Base-by-base conservation (phyloP, 2,113 vertebrate genomes). In the Lepisosteus osseus region DNA sequence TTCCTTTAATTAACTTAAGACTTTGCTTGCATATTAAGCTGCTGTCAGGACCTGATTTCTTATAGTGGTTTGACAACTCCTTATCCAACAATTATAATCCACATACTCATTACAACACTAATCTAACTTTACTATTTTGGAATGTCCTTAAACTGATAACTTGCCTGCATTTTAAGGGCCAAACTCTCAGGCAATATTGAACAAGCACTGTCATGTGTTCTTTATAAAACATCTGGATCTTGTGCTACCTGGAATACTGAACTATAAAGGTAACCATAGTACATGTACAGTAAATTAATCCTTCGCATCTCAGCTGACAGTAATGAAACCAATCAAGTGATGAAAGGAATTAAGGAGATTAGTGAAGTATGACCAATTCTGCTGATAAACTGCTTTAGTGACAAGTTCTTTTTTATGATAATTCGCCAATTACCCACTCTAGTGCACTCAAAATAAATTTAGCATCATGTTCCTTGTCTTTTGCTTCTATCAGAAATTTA, bases 301-400 rank as follows among this genome's bases (percentile, higher is more conserved):
- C 45, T 8, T n/a, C 47, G 15, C 44, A 17, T 40, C 45, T 5
- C 5, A 51, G 47, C 47, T 55, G 66, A 40, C 17, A 6, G 47
- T n/a, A 8, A 54, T 17, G 51, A 5, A 55, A 17, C 47, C 67
- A 47, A 68, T 68, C 67, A 68, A 56, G 47, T 68, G 54, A 54
- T 68, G 67, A 68, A 68, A 68, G 47, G 47, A 51, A 51, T 51
- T 51, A 51, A 51, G 47, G 5, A 51, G 47, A 56, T 15, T 54
- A 41, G n/a, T 42, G 67, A n/a, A 68, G 6, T 8, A 51, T 68
- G 67, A 41, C 67, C 7, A n/a, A 13, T 14, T 13, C 13, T 4
- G 17, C n/a, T 54, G 13, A 29, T 15, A 68, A 13, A 45, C 54
- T 29, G 66, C 47, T 44, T 67, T 14, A 17, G 13, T 8, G 8